Evolutionary conservation across 1,140 invertebrate species (phyloP).

Genomic region (Caligus rogercresseyi): DNA sequence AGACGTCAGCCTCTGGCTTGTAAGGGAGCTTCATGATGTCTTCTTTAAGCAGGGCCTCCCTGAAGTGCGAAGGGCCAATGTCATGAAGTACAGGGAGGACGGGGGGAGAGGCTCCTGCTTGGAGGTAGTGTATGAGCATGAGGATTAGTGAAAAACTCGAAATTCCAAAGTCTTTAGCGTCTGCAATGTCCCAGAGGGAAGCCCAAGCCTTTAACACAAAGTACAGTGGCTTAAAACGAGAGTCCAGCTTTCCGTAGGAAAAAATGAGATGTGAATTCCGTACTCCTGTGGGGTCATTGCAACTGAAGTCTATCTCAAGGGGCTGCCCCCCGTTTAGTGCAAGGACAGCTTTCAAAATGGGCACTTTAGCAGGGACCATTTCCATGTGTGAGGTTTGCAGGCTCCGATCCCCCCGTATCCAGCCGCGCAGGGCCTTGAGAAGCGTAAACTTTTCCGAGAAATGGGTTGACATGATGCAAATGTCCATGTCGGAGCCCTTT

Average conservation of each 20-base stretch:
- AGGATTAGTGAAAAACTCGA: background rate
- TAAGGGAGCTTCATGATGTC: background rate
- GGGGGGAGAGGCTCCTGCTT: background rate
- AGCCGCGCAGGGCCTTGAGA: background rate
- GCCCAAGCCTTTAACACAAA: background rate
- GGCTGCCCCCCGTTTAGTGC: background rate
- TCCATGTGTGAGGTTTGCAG: too few relatives aligned
- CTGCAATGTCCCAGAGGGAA: background rate
- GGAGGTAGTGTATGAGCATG: background rate
- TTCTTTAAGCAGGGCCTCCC: background rate
- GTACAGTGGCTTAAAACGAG: background rate
- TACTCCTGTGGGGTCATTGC: background rate
- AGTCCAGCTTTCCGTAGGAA: background rate
- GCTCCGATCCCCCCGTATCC: background rate
- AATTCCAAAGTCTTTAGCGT: background rate
- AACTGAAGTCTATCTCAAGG: background rate
- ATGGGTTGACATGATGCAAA: background rate
- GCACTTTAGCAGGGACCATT: background rate
- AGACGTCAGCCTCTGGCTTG: background rate
- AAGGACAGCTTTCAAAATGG: background rate
- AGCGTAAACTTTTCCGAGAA: background rate
- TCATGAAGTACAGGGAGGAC: background rate
- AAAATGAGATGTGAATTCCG: background rate
- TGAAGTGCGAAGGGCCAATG: background rate
- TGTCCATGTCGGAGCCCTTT: background rate